These are phyloP conservation scores for Cossypha caffra DNA, from an alignment of 2,797 vertebrate species.

Conservation along the genomic window DNA sequence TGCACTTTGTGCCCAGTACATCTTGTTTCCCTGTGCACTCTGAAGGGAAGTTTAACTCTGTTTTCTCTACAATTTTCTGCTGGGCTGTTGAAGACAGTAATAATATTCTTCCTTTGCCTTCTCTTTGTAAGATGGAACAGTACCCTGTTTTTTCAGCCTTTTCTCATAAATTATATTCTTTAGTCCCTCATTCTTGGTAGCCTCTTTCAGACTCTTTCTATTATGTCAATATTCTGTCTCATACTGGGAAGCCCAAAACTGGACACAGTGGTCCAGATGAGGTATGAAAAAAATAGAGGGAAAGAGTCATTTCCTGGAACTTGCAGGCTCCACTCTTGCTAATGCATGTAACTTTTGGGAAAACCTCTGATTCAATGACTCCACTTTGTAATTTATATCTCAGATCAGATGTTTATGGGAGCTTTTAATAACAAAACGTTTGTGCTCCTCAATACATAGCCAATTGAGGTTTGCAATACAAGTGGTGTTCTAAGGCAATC, in stretches of 20 bases:
- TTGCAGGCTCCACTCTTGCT: neutral
- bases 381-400: neutral
- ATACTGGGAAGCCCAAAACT: neutral
- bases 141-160: rapidly evolving
- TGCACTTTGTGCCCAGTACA: neutral
- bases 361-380: neutral
- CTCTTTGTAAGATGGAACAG: neutral
- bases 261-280: neutral
- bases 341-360: neutral
- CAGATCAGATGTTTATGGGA: neutral
- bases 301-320: neutral
- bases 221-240: neutral
- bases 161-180: neutral
- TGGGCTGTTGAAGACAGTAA: neutral
- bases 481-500: neutral
- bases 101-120: neutral
- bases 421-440: neutral
- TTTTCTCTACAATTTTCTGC: neutral
- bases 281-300: neutral
- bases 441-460: neutral
- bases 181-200: neutral
- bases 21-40: neutral
- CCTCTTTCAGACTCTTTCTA: neutral
- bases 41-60: neutral
- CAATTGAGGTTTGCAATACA: neutral